Base-by-base conservation (phyloP, 1,140 invertebrate genomes). In the Parapsyche elsis region DNA sequence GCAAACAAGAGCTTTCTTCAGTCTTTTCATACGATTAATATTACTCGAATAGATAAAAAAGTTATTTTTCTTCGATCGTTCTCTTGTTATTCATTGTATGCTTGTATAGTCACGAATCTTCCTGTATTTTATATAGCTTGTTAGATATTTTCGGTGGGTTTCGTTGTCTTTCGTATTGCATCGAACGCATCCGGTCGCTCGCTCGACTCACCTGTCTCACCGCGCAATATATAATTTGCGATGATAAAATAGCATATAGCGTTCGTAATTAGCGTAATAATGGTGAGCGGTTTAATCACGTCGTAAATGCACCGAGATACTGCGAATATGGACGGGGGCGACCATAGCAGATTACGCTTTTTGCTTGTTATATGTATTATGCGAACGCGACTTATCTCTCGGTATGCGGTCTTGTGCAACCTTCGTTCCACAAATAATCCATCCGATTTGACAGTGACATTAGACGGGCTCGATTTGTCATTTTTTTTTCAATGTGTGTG, bases 241-340 rank as follows among this genome's bases (percentile, higher is more conserved):
- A 67, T 30, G 64, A 67, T 67, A 67, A 67, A 67, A 67, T 67
- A 67, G 64, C 24, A 21, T 19, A 21, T 16, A 16, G 59, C 21
- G 30, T 53, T 53, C 49, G 21, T 23, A 67, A 67, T 67, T 26
- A 67, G 23, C 24, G 64, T 67, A 67, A 67, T 67, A 23, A 67
- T 26, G 64, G 64, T 53, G 23, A 67, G 5, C 9, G 64, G 10
- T 67, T 67, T 67, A 67, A 67, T 67, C 64, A 23, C 64, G 64
- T 53, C 16, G 49, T 53, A 53, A 53, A 16, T 53, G 49, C 49
- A 53, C 12, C 49, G 49, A 12, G 49, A 53, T 53, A 53, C 49
- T 2, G 49, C 49, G 16, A 53, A 53, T 53, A 16, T 16, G 49
- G 16, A 53, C 16, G 49, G 16, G 16, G 49, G 12, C 10, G 49